Evolutionary conservation across 2,113 vertebrate genomes (phyloP).

Genomic region (Pelvicachromis taeniatus): DNA sequence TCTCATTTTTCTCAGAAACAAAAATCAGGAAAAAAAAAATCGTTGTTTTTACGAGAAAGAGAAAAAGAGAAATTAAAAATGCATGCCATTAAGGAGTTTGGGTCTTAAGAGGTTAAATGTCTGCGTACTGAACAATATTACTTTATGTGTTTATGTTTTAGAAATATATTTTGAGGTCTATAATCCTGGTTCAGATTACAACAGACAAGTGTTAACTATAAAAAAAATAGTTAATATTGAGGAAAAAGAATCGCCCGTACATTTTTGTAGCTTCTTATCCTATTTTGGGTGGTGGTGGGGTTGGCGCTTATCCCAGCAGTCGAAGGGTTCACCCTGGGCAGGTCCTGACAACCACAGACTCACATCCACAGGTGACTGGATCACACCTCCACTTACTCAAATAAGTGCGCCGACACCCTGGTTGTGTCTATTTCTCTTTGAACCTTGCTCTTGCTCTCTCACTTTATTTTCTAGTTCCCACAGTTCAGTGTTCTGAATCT

Average conservation of each 20-base stretch:
- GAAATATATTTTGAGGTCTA: background rate
- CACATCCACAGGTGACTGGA: background rate
- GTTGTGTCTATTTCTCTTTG: background rate
- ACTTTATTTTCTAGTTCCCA: constrained; percentile 5
- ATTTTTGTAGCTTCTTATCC: background rate
- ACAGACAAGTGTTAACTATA: background rate
- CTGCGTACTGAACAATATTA: background rate
- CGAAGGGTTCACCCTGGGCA: background rate
- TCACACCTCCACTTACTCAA: background rate
- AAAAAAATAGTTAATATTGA: background rate
- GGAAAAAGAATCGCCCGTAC: background rate
- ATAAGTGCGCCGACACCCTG: background rate
- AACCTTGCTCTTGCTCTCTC: background rate
- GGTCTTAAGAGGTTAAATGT: too few relatives aligned
- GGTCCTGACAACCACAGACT: background rate
- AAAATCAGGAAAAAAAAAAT: too few relatives aligned
- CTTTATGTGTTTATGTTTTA: background rate
- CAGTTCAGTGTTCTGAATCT: background rate
- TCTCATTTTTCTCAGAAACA: too few relatives aligned
- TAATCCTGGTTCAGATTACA: background rate
- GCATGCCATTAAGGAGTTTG: too few relatives aligned
- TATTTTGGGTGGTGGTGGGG: background rate
- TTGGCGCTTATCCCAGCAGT: background rate
- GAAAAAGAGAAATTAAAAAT: too few relatives aligned
- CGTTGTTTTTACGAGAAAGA: too few relatives aligned